A percentile compares a stretch with the other conserved stretches of the same genome.
These are phyloP conservation scores for Sphaerodactylus townsendi DNA, from an alignment of 2,113 vertebrate genomes.

Conservation along the genomic window DNA sequence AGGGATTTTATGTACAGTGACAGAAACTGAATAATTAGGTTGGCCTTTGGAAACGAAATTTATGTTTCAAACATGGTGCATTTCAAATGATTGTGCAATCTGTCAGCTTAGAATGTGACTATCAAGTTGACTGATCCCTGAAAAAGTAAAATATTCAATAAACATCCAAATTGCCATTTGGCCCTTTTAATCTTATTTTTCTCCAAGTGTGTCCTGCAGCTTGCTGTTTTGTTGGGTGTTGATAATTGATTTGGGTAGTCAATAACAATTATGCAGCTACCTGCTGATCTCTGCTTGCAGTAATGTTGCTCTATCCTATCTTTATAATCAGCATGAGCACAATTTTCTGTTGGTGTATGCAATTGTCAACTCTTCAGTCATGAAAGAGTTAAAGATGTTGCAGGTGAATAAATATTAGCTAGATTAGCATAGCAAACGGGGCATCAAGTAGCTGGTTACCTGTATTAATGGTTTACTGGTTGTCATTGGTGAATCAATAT, in stretches of 20 bases:
- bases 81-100: not conserved
- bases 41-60: not conserved
- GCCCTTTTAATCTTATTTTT: no score
- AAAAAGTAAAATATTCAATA: not conserved
- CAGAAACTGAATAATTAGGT: not conserved
- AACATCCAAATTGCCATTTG: fast-evolving
- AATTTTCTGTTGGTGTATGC: no score
- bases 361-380: no score
- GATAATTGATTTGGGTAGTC: not conserved
- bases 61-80: not conserved
- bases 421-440: no score
- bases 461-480: no score
- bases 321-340: no score
- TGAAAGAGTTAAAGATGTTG: no score
- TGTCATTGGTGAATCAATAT: no score
- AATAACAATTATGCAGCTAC: not conserved
- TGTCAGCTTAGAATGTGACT: not conserved
- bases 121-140: not conserved
- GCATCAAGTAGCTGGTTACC: no score
- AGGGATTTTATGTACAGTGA: not conserved
- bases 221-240: fast-evolving
- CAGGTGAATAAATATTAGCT: no score
- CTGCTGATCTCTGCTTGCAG: not conserved
- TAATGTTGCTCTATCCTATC: not conserved
- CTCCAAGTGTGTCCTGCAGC: not conserved